Percentiles rank a stretch among this genome's conserved stretches.
Evolutionary conservation across 2,888 invertebrate species (phyloP).

Genomic region (Aleiodes testaceus): DNA sequence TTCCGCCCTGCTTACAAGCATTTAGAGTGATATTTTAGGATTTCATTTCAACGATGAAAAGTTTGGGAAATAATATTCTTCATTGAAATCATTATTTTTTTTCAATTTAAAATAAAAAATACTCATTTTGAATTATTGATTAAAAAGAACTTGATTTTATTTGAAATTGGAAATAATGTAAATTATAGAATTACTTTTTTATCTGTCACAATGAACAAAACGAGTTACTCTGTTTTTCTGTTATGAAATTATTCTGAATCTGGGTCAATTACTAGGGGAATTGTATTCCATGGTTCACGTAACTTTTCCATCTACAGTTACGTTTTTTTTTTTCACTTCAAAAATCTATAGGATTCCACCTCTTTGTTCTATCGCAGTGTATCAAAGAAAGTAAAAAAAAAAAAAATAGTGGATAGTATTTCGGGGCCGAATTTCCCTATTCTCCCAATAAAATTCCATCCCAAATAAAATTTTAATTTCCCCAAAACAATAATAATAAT

Average conservation of each 20-base stretch:
- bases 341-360: not conserved
- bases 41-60: slow-evolving; percentile 31
- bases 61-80: not conserved
- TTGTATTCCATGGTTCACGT: slow-evolving; percentile 1
- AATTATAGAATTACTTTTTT: no score
- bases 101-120: no score
- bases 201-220: not conserved
- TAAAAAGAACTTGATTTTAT: no score
- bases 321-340: not conserved
- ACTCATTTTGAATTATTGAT: no score
- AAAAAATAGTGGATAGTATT: no score
- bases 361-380: not conserved
- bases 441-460: no score
- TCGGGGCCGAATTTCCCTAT: no score
- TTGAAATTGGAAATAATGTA: no score
- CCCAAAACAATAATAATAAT: no score
- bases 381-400: no score
- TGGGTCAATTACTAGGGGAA: slow-evolving; percentile 28
- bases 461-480: no score
- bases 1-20: slow-evolving; percentile 37
- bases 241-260: slow-evolving; percentile 20
- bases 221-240: not conserved
- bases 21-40: slow-evolving; percentile 43
- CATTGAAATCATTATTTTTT: no score
- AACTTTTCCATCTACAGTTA: not conserved